These are phyloP conservation scores for Pelagia noctiluca DNA, from an alignment of 30 jellyfish, hydroid and myxozoan genomes.

Conservation along the genomic window DNA sequence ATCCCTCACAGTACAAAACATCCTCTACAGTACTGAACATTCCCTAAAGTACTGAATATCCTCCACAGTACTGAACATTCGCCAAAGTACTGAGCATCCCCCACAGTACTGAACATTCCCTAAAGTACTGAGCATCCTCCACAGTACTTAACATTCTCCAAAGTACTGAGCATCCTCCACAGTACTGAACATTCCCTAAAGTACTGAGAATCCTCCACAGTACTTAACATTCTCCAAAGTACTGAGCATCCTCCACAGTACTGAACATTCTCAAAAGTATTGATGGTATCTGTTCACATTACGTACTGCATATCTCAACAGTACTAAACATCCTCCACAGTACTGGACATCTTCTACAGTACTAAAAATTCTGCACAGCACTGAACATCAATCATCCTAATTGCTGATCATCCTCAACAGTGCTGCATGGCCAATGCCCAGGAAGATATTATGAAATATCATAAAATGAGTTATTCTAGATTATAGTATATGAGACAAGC, in stretches of 20 bases:
- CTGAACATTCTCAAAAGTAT: neutral
- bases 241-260: neutral
- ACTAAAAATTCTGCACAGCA: neutral
- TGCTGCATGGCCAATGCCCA: slow-evolving; percentile 12
- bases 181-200: neutral
- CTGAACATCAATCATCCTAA: neutral
- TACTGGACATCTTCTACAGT: neutral
- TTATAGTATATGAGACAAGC: too few relatives aligned
- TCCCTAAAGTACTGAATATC: neutral
- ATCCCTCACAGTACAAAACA: neutral
- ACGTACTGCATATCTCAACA: too few relatives aligned
- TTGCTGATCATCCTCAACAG: neutral
- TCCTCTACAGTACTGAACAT: neutral
- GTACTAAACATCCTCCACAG: neutral
- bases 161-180: neutral
- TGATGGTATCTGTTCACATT: neutral
- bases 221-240: neutral
- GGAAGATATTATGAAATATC: too few relatives aligned
- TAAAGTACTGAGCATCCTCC: neutral
- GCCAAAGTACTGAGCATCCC: too few relatives aligned
- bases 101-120: neutral
- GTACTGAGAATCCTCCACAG: too few relatives aligned
- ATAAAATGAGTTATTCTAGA: too few relatives aligned
- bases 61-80: neutral
- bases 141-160: neutral